A percentile compares a stretch with the other conserved stretches of the same genome.
phyloP scores from a whole-genome alignment of 2,888 invertebrate genomes.

The Microplitis deprimator region DNA sequence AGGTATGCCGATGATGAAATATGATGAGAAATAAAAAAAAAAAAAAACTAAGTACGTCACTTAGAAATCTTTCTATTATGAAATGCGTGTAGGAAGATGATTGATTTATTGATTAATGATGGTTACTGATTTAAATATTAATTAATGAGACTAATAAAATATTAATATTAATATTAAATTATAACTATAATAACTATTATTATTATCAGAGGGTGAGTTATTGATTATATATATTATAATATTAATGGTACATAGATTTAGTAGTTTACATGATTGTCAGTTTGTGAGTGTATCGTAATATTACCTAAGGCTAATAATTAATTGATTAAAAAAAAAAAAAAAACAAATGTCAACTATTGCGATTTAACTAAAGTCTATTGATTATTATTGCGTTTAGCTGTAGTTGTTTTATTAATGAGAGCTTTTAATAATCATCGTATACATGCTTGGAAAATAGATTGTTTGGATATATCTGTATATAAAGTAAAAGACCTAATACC shows the following conservation, averaged over 20 bases:
- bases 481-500: too few species aligned
- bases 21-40: constrained; percentile 40
- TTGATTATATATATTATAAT: constrained; percentile 11
- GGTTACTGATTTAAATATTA: constrained; percentile 1
- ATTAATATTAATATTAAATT: constrained; percentile 12
- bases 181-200: constrained; percentile 13
- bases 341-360: constrained; percentile 39
- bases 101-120: constrained; percentile 14
- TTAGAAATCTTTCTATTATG: constrained; percentile 5
- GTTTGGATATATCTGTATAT: neutral
- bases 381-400: constrained; percentile 45
- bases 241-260: constrained; percentile 27
- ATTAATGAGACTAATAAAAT: constrained; percentile 1
- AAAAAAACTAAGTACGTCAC: constrained; percentile 34
- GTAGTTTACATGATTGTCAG: constrained; percentile 33
- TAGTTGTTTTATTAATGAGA: constrained; percentile 50
- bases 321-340: constrained; percentile 29
- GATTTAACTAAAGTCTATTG: constrained; percentile 43
- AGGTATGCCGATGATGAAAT: constrained; percentile 36
- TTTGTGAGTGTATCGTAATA: constrained; percentile 51
- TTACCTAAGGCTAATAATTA: constrained; percentile 31
- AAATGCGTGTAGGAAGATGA: constrained; percentile 15
- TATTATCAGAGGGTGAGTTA: constrained; percentile 41
- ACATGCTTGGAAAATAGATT: constrained; percentile 44
- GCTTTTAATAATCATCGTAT: constrained; percentile 47